Evolutionary conservation across 1,140 invertebrate species (phyloP), one percentile per base, ranked within the genome.

Genomic region (Trachymyrmex cornetzi): DNA sequence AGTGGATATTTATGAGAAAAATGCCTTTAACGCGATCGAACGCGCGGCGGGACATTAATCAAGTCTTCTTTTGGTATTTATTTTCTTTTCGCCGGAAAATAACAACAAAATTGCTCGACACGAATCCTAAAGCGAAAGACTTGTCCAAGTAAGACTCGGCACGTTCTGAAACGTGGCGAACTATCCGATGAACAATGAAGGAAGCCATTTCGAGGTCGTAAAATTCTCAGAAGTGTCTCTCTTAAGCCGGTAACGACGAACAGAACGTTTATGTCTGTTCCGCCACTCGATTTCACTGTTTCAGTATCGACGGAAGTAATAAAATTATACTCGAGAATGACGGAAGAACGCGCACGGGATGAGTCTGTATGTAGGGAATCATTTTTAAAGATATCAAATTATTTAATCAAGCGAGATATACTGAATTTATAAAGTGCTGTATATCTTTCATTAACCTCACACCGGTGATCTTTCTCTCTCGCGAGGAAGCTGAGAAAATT

Each of bases 401-500:
- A 50, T 74, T 50, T 24, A 59, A 82, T 82, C 55, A 50, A 38
- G 71, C 55, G 53, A 24, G 50, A 81, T 55, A 59, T 48, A 67
- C 5, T 82, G 34, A 74, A 84, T 84, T 84, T 59, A 74, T 84
- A 50, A 61, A 75, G 57, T 12, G 19, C 14, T 84, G 80, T 84
- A 61, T 75, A 75, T 61, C 80, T 84, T 84, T 75, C 80, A 75
- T 84, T 75, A 75, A 84, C 55, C 53, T 12, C n/a, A n/a, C 38
- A 14, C 38, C 67, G 57, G 2, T 30, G 14, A 84, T 61, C 77
- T 12, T 61, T 30, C 24, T 24, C 34, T 55, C n/a, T 14, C 27
- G 30, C 53, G 55, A 19, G 38, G 71, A 27, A 84, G 14, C 55
- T 34, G 80, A 50, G 80, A 63, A 82, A 72, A 74, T 82, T 82